A percentile compares a stretch with the other conserved stretches of the same genome.
phyloP scores from a whole-genome alignment of 92 coral and sea anemone genomes.

The Anthopleura xanthogrammica region DNA sequence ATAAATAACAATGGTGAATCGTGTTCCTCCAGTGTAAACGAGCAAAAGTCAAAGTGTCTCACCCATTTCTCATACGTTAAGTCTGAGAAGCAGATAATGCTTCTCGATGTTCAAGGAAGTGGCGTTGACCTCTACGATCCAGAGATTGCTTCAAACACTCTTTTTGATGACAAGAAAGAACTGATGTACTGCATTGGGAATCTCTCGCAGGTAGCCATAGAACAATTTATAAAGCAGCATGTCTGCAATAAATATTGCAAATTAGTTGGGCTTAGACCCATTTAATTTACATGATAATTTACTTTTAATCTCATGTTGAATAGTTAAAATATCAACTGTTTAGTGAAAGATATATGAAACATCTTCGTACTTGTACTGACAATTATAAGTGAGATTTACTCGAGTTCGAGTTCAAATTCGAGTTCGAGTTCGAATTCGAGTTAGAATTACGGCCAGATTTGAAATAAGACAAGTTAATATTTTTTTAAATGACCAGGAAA shows the following conservation, averaged over 20 bases:
- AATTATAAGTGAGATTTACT: too few species aligned
- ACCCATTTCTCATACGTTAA: conserved; percentile 1
- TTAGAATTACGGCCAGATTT: too few species aligned
- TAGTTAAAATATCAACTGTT: not conserved
- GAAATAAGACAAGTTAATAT: too few species aligned
- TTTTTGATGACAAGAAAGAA: not conserved
- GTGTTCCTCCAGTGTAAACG: not conserved
- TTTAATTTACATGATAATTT: not conserved
- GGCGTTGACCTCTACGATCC: conserved; percentile 22
- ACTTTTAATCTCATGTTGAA: conserved; percentile 2
- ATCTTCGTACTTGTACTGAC: not conserved
- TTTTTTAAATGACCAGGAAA: too few species aligned
- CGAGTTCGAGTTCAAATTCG: too few species aligned
- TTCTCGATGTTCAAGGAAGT: conserved; percentile 17
- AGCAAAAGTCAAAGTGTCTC: conserved; percentile 14
- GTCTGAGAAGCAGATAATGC: conserved; percentile 18
- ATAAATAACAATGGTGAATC: not conserved
- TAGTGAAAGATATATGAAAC: not conserved
- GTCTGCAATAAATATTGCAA: not conserved
- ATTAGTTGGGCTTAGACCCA: not conserved
- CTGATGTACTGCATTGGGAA: not conserved
- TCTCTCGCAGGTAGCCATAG: not conserved
- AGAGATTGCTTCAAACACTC: conserved; percentile 29
- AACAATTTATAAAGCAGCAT: not conserved
- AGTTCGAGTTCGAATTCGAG: too few species aligned